Percentiles rank a stretch among this genome's conserved stretches.
phyloP scores from a whole-genome alignment of 2,888 invertebrate species.

The Drosophila incognita region DNA sequence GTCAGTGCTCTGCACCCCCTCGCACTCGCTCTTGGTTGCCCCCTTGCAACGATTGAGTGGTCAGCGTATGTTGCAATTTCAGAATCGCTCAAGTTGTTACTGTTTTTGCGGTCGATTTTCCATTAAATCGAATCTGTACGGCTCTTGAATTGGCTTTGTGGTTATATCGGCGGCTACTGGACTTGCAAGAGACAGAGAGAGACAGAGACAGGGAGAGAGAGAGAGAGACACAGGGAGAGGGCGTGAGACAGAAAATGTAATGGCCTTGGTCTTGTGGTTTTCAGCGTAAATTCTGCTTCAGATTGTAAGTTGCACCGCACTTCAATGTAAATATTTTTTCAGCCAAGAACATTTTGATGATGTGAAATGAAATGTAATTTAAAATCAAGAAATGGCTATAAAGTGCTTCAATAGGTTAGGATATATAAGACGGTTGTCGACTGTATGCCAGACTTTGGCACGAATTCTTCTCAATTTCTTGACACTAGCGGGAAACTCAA shows the following conservation, averaged over 20 bases:
- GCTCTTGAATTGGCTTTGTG: constrained; percentile 76
- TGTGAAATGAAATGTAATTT: neutral
- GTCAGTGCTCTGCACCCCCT: neutral
- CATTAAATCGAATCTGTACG: constrained; percentile 75
- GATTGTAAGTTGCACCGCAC: constrained; percentile 17
- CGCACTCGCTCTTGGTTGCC: neutral
- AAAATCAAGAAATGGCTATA: neutral
- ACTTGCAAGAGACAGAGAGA: constrained; percentile 4
- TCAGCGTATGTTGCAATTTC: constrained; percentile 62
- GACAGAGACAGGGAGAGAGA: neutral
- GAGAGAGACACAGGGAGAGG: neutral
- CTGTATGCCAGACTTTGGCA: neutral
- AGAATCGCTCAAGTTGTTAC: constrained; percentile 73
- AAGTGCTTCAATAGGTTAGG: neutral
- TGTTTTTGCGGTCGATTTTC: constrained; percentile 78
- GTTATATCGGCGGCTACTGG: constrained; percentile 47
- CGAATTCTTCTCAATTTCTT: neutral
- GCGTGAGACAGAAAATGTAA: constrained; percentile 20
- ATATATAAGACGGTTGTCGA: neutral
- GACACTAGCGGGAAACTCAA: no score
- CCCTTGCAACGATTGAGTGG: constrained; percentile 22
- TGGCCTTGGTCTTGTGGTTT: constrained; percentile 39
- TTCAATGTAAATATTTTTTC: constrained; percentile 8
- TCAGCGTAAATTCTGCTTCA: constrained; percentile 22
- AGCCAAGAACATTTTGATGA: neutral